These are phyloP conservation scores for Syngnathus typhle DNA, from an alignment of 2,113 vertebrate genomes.

Conservation along the genomic window DNA sequence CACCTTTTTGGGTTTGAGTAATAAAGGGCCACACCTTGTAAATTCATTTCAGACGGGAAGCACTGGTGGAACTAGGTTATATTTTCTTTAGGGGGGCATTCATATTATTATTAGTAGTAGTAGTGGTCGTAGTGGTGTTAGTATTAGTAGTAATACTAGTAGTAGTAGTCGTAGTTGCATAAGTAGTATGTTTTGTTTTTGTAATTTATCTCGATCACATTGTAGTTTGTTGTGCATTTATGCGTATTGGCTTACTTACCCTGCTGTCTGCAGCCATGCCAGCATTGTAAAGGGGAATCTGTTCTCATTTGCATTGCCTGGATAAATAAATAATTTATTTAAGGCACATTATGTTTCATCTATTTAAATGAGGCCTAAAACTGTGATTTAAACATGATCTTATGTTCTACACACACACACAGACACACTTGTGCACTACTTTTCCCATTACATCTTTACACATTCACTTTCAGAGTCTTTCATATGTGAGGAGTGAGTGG, in stretches of 20 bases:
- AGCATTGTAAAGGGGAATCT: too few relatives aligned
- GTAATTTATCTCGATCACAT: neutral
- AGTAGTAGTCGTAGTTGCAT: too few relatives aligned
- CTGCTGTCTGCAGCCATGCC: too few relatives aligned
- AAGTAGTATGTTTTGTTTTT: too few relatives aligned
- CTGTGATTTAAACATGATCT: slow-evolving; percentile 51
- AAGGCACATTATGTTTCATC: neutral
- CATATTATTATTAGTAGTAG: too few relatives aligned
- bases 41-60: slow-evolving; percentile 20
- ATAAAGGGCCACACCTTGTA: slow-evolving; percentile 41
- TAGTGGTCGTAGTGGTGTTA: too few relatives aligned
- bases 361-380: slow-evolving; percentile 26
- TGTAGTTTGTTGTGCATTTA: too few relatives aligned
- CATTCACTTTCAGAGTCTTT: slow-evolving; percentile 46
- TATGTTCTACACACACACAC: slow-evolving; percentile 32
- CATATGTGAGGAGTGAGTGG: slow-evolving; percentile 25
- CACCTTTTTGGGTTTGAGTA: slow-evolving; percentile 41
- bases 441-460: slow-evolving; percentile 51
- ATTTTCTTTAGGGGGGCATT: too few relatives aligned
- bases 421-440: slow-evolving; percentile 15
- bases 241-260: too few relatives aligned
- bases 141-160: too few relatives aligned
- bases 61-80: too few relatives aligned
- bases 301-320: too few relatives aligned
- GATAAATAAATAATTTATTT: neutral